A percentile compares a stretch with the other conserved stretches of the same genome.
These are phyloP conservation scores for Trachemys scripta DNA, from an alignment of 2,113 vertebrate genomes.

Conservation along the genomic window DNA sequence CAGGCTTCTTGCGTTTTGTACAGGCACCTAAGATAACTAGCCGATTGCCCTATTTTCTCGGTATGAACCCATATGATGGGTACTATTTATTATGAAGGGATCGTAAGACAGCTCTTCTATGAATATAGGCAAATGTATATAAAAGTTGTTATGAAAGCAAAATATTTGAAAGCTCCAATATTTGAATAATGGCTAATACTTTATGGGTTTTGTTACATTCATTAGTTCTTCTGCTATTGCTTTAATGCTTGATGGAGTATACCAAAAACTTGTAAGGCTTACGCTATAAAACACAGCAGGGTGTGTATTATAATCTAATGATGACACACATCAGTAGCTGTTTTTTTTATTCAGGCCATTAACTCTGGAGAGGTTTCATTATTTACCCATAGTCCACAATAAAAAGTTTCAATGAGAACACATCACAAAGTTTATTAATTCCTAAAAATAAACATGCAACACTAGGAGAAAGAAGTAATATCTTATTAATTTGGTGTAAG, in stretches of 20 bases:
- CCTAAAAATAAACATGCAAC: not conserved
- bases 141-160: not conserved
- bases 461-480: not conserved
- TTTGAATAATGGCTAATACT: not conserved
- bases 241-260: not conserved
- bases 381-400: not conserved
- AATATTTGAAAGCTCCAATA: not conserved
- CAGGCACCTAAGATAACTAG: too few relatives aligned
- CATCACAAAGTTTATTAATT: not conserved
- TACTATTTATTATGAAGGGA: not conserved
- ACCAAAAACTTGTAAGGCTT: not conserved
- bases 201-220: not conserved
- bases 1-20: too few relatives aligned
- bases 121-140: not conserved
- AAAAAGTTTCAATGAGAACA: not conserved
- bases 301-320: not conserved
- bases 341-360: not conserved
- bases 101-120: not conserved
- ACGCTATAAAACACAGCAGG: not conserved
- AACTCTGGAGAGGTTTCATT: not conserved
- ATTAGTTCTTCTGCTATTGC: not conserved
- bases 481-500: not conserved
- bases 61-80: not conserved
- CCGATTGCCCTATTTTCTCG: too few relatives aligned
- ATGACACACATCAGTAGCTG: not conserved